Conservation (phyloP, 1,140 invertebrate genomes). For the Fopius arisanus region DNA sequence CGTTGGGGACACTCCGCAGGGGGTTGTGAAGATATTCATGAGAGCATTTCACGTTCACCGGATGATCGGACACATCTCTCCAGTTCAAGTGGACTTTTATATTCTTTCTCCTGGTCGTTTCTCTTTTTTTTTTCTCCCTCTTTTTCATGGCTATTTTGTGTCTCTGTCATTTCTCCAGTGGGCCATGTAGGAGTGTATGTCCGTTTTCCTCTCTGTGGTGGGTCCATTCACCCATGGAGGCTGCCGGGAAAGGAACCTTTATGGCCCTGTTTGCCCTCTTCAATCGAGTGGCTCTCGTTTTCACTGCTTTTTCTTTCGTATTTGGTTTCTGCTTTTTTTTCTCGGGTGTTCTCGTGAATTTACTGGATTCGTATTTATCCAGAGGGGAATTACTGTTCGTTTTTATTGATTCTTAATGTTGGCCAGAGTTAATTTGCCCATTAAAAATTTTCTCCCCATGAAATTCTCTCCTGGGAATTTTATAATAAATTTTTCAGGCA, state of each 20-base stretch:
- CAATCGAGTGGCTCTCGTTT: slow-evolving; percentile 51
- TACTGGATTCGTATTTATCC: neutral
- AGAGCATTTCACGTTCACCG: slow-evolving; percentile 21
- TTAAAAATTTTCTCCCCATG: neutral
- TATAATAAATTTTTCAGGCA: too few relatives aligned
- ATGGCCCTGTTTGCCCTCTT: slow-evolving; percentile 52
- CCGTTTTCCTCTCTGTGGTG: slow-evolving; percentile 44
- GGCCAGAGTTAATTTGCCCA: neutral
- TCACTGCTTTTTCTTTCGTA: slow-evolving; percentile 35
- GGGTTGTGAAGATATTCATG: slow-evolving; percentile 50
- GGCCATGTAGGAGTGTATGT: slow-evolving; percentile 33
- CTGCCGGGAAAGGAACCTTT: slow-evolving; percentile 43
- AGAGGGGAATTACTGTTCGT: neutral
- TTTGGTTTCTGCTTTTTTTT: slow-evolving; percentile 21
- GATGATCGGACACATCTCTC: slow-evolving; percentile 44
- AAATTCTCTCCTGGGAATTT: too few relatives aligned
- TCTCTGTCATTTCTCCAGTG: slow-evolving; percentile 20
- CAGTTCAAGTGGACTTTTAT: slow-evolving; percentile 50
- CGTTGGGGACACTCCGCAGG: slow-evolving; percentile 16
- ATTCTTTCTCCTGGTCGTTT: slow-evolving; percentile 1
- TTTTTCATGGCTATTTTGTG: slow-evolving; percentile 33
- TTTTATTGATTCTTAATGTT: neutral
- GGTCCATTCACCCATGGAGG: slow-evolving; percentile 47
- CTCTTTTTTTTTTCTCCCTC: slow-evolving; percentile 27
- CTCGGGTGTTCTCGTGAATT: neutral